Evolutionary conservation across 2,797 vertebrate genomes (phyloP).

Genomic region (Aselliscus stoliczkanus): DNA sequence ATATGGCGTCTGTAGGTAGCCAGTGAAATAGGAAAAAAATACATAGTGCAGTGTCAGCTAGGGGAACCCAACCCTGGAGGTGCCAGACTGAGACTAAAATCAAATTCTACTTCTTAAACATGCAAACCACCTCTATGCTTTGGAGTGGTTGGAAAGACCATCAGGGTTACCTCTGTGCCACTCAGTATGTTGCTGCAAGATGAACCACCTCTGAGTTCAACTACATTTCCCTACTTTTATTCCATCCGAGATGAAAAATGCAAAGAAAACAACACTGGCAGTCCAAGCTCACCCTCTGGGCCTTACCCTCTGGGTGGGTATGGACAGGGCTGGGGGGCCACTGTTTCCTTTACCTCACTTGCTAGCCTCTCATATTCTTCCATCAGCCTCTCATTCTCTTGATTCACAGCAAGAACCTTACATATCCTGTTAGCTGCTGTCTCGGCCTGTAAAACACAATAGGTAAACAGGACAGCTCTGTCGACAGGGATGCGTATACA

Average conservation of each 20-base stretch:
- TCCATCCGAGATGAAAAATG: conserved; percentile 39
- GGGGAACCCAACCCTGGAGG: neutral
- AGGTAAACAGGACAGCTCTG: conserved; percentile 64
- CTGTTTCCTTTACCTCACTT: conserved; percentile 90
- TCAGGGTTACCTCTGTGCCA: neutral
- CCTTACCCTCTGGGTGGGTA: neutral
- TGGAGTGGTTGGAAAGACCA: neutral
- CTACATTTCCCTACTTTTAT: neutral
- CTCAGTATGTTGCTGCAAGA: neutral
- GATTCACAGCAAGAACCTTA: conserved; percentile 98
- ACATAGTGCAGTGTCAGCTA: fast-evolving
- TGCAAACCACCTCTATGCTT: neutral
- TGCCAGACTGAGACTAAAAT: neutral
- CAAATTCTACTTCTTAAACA: neutral
- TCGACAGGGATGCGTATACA: neutral
- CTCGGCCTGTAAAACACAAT: conserved; percentile 90
- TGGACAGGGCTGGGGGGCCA: neutral
- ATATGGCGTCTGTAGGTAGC: neutral
- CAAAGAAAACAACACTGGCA: neutral
- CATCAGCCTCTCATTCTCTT: conserved; percentile 99
- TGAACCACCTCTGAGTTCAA: neutral
- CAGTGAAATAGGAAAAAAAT: neutral
- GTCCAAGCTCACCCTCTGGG: conserved; percentile 11
- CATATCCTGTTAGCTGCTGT: conserved; percentile 99
- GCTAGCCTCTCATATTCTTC: conserved; percentile 98